Base-by-base conservation (phyloP, 2,888 invertebrate species). In the Drosophila trichaetosa region DNA sequence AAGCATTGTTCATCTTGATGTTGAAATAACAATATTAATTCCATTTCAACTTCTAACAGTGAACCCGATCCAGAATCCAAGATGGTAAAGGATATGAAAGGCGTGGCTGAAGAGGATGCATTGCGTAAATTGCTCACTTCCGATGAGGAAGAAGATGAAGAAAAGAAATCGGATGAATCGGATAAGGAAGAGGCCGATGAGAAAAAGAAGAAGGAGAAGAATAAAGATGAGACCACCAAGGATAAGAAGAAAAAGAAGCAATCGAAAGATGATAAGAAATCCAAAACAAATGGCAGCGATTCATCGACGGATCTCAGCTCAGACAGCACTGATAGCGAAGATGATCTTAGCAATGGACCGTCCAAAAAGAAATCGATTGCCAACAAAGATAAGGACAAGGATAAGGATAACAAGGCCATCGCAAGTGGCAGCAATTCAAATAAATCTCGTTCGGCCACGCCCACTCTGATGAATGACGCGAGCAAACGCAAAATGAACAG, bases 81-180 rank as follows among this genome's bases (percentile, higher is more conserved):
- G 94, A 94, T 95, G 59, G 96, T 96, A 91, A 98, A 96, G 93
- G 97, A 97, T 92, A 95, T 97, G 91, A 97, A 96, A 93, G 96
- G 95, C 2, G 99, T 99, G 0, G 98, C 98, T 1, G 98, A 98
- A 90, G 98, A 98, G 91, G 96, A 96, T 83, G 98, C 97, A 0
- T 94, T 98, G 52, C 95, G 95, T 73, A 97, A 98, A 92, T 94
- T 99, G 48, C 94, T 98, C 27, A 97, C 96, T 0, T 98, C 98
- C 0, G 98, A 97, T 90, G 97, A 97, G 90, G 97, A 97, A 65
- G 96, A 97, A 0, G 97, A 97, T 21, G 97, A 97, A 69, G 95
- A 96, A 73, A 96, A 97, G 71, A 95, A 96, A 92, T 96, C 97
- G 4, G 96, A 96, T 86, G 95, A 96, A 68, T 95, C 95, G 29